Conservation (phyloP, 2,113 vertebrate genomes). For the Ranitomeya variabilis region DNA sequence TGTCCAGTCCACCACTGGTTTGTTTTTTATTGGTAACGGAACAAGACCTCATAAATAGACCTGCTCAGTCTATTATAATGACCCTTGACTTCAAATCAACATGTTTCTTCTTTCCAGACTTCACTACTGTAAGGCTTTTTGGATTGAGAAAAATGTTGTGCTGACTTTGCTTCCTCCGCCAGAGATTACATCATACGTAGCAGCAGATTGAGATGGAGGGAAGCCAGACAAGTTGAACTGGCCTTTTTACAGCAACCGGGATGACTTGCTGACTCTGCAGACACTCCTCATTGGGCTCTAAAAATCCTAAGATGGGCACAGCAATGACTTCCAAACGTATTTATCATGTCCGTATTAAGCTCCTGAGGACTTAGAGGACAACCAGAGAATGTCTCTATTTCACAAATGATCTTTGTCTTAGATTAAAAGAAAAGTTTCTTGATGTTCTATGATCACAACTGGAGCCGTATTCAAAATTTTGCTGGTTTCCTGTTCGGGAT, state of each 20-base stretch:
- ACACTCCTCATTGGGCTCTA: background rate
- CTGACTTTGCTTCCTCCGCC: conserved; percentile 24
- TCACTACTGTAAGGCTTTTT: background rate
- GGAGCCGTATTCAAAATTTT: background rate
- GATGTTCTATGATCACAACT: background rate
- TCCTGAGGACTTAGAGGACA: background rate
- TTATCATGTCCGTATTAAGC: background rate
- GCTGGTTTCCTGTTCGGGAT: background rate
- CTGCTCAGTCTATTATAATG: background rate
- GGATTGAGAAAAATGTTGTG: background rate
- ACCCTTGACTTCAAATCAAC: background rate
- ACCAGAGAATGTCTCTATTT: background rate
- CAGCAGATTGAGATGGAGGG: conserved; percentile 37
- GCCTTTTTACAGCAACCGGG: conserved; percentile 8
- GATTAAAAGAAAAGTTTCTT: background rate
- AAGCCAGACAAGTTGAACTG: conserved; percentile 24
- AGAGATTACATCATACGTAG: conserved; percentile 27
- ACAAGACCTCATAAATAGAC: background rate
- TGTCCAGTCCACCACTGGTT: background rate
- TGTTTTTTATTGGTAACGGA: background rate
- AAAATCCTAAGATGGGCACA: background rate
- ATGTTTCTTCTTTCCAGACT: background rate
- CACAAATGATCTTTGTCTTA: background rate
- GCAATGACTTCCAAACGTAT: background rate
- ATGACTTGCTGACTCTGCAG: conserved; percentile 17